Percentiles rank a stretch among this genome's conserved stretches.
phyloP scores from a whole-genome alignment of 2,888 invertebrate genomes.

The Mellilla xanthometata region DNA sequence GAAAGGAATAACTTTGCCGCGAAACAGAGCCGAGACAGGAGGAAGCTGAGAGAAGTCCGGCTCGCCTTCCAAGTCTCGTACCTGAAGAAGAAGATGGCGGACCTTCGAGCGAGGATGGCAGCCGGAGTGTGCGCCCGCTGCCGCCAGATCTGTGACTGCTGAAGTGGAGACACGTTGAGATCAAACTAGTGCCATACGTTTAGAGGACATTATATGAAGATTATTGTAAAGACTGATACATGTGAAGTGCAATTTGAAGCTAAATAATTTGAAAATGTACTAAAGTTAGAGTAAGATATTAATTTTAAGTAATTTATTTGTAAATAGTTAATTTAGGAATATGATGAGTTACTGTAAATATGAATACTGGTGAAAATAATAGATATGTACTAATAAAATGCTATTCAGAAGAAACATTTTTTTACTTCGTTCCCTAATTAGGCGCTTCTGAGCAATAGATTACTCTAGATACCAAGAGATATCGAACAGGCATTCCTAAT shows the following conservation, averaged over 20 bases:
- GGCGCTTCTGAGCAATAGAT: no score
- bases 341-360: no score
- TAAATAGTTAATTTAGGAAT: neutral
- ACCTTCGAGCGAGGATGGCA: slow-evolving; percentile 87
- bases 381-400: no score
- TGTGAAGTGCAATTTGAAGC: slow-evolving; percentile 10
- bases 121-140: slow-evolving; percentile 58
- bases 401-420: neutral
- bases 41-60: slow-evolving; percentile 95
- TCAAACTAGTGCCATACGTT: slow-evolving; percentile 28
- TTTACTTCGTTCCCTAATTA: no score
- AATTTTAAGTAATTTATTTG: slow-evolving; percentile 20
- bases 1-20: slow-evolving; percentile 97
- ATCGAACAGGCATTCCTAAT: no score
- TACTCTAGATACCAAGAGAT: no score
- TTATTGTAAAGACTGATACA: neutral
- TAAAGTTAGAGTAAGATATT: neutral
- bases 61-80: slow-evolving; percentile 94
- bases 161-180: slow-evolving; percentile 5
- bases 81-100: slow-evolving; percentile 93
- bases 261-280: slow-evolving; percentile 1
- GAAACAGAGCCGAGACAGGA: slow-evolving; percentile 94
- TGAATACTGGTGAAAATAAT: no score
- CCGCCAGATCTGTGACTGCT: slow-evolving; percentile 41
- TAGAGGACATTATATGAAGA: neutral